Percentiles rank a stretch among this genome's conserved stretches.
phyloP scores from a whole-genome alignment of 2,113 vertebrate genomes.

The Ailurus styani region DNA sequence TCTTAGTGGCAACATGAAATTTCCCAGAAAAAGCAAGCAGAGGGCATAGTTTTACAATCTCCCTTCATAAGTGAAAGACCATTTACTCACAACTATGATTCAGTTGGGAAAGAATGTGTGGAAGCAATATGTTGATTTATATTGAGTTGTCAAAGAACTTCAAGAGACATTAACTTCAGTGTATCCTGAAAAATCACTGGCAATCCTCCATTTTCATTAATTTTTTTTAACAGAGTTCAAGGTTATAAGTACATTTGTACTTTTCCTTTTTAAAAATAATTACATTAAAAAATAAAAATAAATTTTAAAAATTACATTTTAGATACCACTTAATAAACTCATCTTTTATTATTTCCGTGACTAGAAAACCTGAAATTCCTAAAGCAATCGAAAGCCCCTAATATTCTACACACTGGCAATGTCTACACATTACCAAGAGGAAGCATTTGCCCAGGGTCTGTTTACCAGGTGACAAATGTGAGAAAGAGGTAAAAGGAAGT shows the following conservation, averaged over 20 bases:
- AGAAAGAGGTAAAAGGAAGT: not conserved
- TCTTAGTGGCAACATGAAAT: not conserved
- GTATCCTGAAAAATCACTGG: not conserved
- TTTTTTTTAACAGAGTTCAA: not conserved
- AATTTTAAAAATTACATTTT: conserved; percentile 7
- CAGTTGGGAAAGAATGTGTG: not conserved
- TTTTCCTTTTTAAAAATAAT: not conserved
- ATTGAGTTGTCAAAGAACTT: not conserved
- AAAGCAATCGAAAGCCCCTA: not conserved
- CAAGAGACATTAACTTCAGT: not conserved
- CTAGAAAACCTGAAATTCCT: not conserved
- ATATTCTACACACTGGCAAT: not conserved
- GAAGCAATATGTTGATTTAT: not conserved
- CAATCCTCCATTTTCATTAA: not conserved
- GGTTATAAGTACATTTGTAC: not conserved
- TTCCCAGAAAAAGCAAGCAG: not conserved
- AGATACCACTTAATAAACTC: not conserved
- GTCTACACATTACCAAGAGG: not conserved
- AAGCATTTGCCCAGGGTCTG: not conserved
- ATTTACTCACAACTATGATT: not conserved
- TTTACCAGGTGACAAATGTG: not conserved
- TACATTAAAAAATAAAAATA: too few species aligned
- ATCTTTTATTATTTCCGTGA: not conserved
- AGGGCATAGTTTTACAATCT: not conserved
- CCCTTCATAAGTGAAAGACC: not conserved